These are phyloP conservation scores for Solen grandis DNA, from an alignment of 1,140 invertebrate genomes.

Conservation along the genomic window DNA sequence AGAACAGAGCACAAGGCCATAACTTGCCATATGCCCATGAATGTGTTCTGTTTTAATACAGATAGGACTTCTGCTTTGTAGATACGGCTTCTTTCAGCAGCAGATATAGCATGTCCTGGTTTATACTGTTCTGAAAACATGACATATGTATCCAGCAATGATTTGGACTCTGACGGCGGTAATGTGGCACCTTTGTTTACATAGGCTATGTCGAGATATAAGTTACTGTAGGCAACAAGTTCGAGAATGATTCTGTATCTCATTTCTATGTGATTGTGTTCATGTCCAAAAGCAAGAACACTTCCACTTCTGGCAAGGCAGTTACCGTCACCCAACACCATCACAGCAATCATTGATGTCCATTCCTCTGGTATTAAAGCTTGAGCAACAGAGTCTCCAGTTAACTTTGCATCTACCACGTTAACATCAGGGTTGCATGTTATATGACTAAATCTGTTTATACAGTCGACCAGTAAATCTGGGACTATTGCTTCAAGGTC, in stretches of 20 bases:
- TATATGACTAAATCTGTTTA: no score
- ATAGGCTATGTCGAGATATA: background rate
- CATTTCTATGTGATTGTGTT: background rate
- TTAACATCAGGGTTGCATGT: no score
- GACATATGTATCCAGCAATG: background rate
- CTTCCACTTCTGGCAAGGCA: constrained; percentile 25
- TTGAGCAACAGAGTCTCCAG: background rate
- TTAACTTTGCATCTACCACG: no score
- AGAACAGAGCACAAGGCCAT: background rate
- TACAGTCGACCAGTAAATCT: no score
- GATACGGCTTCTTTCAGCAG: background rate
- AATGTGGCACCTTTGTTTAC: background rate
- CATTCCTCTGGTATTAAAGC: background rate
- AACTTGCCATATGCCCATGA: constrained; percentile 34
- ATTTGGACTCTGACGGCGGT: no score
- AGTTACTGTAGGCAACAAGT: background rate
- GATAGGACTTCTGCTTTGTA: constrained; percentile 1
- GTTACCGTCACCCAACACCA: constrained; percentile 3
- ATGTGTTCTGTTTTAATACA: background rate
- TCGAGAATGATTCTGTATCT: constrained; percentile 19
- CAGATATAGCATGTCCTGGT: background rate
- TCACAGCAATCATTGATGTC: background rate
- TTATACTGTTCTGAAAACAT: constrained; percentile 12
- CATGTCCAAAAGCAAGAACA: constrained; percentile 16
- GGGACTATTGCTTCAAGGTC: no score